These are phyloP conservation scores for Sebastes iracundus DNA, from an alignment of 2,797 vertebrate species.

Conservation along the genomic window DNA sequence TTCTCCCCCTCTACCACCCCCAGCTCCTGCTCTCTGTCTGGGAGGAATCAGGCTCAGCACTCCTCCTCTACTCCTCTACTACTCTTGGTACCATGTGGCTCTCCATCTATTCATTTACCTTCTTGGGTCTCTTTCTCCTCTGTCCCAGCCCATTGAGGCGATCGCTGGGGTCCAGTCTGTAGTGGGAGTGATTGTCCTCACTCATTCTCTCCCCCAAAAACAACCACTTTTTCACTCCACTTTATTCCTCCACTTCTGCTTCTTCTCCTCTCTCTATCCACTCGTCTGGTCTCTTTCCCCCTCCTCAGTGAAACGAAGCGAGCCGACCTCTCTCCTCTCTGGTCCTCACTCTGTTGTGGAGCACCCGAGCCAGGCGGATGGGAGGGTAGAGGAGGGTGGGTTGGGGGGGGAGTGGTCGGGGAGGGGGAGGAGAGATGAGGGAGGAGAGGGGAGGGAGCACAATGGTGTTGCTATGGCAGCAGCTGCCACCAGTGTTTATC, in stretches of 20 bases:
- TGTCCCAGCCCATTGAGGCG: constrained; percentile 87
- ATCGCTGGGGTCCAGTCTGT: constrained; percentile 89
- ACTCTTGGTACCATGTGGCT: constrained; percentile 18
- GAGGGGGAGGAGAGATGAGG: not conserved
- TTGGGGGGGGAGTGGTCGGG: constrained; percentile 36
- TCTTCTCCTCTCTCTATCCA: constrained; percentile 27
- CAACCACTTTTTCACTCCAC: not conserved
- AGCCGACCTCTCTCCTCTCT: constrained; percentile 65
- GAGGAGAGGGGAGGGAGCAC: constrained; percentile 69
- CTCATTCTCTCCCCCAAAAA: constrained; percentile 77
- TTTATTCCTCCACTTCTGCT: constrained; percentile 25
- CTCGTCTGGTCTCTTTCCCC: constrained; percentile 4
- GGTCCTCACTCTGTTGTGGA: constrained; percentile 76
- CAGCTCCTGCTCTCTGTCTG: not conserved
- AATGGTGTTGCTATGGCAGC: constrained; percentile 91
- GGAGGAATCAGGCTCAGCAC: not conserved
- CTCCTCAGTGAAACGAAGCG: constrained; percentile 62
- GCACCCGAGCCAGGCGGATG: constrained; percentile 61
- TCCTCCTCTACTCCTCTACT: not conserved
- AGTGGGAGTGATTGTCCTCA: constrained; percentile 88
- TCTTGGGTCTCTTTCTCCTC: constrained; percentile 90
- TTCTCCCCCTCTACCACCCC: not conserved
- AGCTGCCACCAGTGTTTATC: constrained; percentile 92
- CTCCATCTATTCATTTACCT: constrained; percentile 81
- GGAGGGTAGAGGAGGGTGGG: constrained; percentile 32